Evolutionary conservation across 35 echinoderm and acorn worm genomes (phyloP).

Genomic region (Heliocidaris tuberculata): DNA sequence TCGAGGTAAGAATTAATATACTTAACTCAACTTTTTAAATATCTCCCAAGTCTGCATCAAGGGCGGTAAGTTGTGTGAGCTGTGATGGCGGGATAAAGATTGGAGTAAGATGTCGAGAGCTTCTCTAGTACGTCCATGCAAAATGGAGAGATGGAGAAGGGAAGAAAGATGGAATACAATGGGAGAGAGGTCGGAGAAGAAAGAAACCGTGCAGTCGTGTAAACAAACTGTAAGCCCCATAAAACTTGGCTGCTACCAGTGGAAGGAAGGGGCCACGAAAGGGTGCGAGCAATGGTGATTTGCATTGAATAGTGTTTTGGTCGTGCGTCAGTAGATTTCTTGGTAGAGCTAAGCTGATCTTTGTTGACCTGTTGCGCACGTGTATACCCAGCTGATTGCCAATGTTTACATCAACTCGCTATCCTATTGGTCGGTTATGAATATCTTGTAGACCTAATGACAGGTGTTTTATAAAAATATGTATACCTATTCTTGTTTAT

Average conservation of each 20-base stretch:
- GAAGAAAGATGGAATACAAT: not conserved
- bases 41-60: too few species aligned
- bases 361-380: not conserved
- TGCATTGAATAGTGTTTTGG: not conserved
- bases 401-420: not conserved
- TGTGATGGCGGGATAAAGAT: too few species aligned
- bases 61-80: too few species aligned
- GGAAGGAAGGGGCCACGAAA: not conserved
- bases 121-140: too few species aligned
- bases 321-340: not conserved
- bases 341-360: not conserved
- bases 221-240: not conserved
- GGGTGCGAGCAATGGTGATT: not conserved
- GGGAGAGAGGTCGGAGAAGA: not conserved
- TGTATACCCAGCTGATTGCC: not conserved
- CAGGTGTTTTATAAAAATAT: too few species aligned
- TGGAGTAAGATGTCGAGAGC: too few species aligned
- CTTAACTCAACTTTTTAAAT: too few species aligned
- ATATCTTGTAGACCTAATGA: not conserved
- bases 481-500: too few species aligned
- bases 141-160: not conserved
- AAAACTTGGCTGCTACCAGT: not conserved
- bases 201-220: too few species aligned
- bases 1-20: constrained; percentile 15
- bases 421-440: not conserved